These are phyloP conservation scores for Mormyrus hasselquistii DNA, from an alignment of 2,797 vertebrate species.

Conservation along the genomic window DNA sequence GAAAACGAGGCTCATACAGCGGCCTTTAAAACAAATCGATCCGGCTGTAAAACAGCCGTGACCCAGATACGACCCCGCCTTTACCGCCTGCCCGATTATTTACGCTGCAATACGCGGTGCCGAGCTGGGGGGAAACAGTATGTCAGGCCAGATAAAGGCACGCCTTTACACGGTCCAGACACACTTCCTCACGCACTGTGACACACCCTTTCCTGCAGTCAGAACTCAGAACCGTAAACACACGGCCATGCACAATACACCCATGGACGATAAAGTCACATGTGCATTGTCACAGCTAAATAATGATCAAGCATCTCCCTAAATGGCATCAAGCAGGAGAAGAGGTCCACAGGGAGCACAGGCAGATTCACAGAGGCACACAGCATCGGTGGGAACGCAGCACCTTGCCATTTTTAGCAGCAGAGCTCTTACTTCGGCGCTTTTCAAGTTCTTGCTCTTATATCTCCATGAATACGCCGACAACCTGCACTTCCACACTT, in stretches of 20 bases:
- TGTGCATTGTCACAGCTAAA: not conserved
- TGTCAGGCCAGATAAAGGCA: not conserved
- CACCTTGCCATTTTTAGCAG: not conserved
- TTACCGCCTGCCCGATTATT: conserved; percentile 26
- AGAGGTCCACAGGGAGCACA: not conserved
- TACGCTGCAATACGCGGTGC: conserved; percentile 1
- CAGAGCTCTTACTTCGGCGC: not conserved
- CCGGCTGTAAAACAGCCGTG: conserved; percentile 32
- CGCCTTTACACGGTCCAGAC: not conserved
- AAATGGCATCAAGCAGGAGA: not conserved
- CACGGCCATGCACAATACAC: not conserved
- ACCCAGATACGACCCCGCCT: conserved; percentile 43
- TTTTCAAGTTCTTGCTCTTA: not conserved
- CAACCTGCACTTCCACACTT: not conserved
- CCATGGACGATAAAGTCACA: not conserved
- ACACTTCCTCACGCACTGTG: not conserved
- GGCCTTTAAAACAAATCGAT: conserved; percentile 25
- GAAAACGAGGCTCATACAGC: conserved; percentile 6
- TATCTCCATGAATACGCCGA: not conserved
- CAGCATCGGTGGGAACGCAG: not conserved
- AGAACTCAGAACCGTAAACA: not conserved
- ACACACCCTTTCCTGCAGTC: not conserved
- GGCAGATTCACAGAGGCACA: not conserved
- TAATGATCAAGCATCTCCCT: not conserved
- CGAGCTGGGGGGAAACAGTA: not conserved